Evolutionary conservation across 2,113 vertebrate species (phyloP), one percentile per base, ranked within the genome.

Genomic region (Aegotheles bennettii): DNA sequence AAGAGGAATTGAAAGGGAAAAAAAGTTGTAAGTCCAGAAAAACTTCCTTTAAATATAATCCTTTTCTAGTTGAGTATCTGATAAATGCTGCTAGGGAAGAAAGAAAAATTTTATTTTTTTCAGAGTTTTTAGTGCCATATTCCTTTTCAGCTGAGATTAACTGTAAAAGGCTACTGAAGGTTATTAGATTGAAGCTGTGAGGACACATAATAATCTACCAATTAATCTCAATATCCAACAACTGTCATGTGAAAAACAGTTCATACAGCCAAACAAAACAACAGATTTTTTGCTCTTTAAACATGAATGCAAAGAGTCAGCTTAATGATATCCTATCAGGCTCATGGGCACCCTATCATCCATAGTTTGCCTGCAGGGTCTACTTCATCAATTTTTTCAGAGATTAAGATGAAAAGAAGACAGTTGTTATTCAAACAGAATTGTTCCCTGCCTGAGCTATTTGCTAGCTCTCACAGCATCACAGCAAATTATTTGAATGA

Each of bases 241-340:
- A 60, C 79, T 96, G 56, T 59, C 56, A 48, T 73, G 26, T 79
- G 61, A 84, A 88, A 73, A 92, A 21, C 26, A 63, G 64, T 47
- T 88, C 71, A 81, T 35, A 36, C 10, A 81, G 48, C 18, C 91
- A 92, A 96, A 83, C 67, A 87, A 82, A 95, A 90, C 26, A 90
- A 65, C 63, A 83, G 64, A 78, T 80, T 84, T 36, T 42, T 57
- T 31, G 20, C 23, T 93, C 17, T 87, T 96, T 50, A 71, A 90
- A 84, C 19, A 71, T 83, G 83, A 89, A 81, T 73, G 60, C 36
- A 47, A 75, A 71, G 48, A 40, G 23, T 95, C 85, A 92, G 33
- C 74, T 80, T 85, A 91, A 93, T 89, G 88, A 10, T 56, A 83
- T 80, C 70, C 59, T 67, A 47, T 63, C 40, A 85, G 50, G 28